Conservation (phyloP, 2,888 invertebrate species). For the Pammene fasciana region DNA sequence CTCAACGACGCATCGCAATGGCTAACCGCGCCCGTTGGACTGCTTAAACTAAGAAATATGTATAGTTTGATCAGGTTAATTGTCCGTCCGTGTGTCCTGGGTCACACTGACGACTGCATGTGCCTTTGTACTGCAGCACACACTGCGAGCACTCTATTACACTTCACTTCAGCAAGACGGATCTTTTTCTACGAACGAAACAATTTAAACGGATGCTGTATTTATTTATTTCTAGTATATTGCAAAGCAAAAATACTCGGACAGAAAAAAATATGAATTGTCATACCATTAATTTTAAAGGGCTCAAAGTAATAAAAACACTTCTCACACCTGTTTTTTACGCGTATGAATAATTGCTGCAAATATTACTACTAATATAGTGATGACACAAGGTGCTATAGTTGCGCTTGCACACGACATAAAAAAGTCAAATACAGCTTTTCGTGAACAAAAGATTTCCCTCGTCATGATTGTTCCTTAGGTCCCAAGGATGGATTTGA, state of each 20-base stretch:
- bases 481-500: too few species aligned
- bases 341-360: too few species aligned
- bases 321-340: too few species aligned
- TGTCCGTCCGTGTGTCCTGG: conserved; percentile 43
- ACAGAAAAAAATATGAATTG: background rate
- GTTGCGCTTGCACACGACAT: too few species aligned
- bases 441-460: too few species aligned
- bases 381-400: too few species aligned
- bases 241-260: background rate
- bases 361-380: too few species aligned
- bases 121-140: conserved; percentile 57
- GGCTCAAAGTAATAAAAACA: background rate
- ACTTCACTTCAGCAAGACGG: conserved; percentile 49
- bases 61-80: background rate
- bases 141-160: conserved; percentile 54
- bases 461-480: too few species aligned
- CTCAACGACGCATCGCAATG: too few species aligned
- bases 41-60: too few species aligned
- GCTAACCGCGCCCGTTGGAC: too few species aligned
- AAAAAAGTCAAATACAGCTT: too few species aligned
- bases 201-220: conserved; percentile 31
- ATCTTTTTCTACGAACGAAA: conserved; percentile 39
- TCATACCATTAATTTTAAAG: background rate
- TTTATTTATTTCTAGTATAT: conserved; percentile 19
- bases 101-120: conserved; percentile 60